Conservation (phyloP, 2,888 invertebrate species). For the Coenonympha glycerion region DNA sequence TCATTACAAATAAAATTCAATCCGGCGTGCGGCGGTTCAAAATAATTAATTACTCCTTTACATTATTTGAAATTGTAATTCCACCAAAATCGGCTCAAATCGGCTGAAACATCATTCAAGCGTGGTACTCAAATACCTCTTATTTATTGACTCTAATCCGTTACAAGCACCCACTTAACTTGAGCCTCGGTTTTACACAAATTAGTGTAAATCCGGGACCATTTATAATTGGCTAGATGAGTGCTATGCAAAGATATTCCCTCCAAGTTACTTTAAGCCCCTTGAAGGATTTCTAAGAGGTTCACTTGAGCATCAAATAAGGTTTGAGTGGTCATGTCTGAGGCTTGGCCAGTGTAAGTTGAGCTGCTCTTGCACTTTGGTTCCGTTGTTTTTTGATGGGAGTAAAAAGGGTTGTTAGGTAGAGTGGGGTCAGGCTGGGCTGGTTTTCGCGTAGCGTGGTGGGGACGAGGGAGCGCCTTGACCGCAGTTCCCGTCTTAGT, state of each 20-base stretch:
- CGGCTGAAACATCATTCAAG: conserved; percentile 52
- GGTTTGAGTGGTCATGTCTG: conserved; percentile 65
- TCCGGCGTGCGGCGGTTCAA: not conserved
- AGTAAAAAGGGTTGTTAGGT: conserved; percentile 36
- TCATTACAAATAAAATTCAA: conserved; percentile 1
- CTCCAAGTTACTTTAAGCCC: conserved; percentile 29
- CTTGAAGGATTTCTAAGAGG: conserved; percentile 30
- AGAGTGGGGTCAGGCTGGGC: conserved; percentile 31
- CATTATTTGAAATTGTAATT: conserved; percentile 40
- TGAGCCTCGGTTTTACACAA: conserved; percentile 13
- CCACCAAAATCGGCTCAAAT: conserved; percentile 53
- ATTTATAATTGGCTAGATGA: conserved; percentile 26
- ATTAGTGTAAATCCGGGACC: conserved; percentile 15
- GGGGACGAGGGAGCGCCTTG: conserved; percentile 50
- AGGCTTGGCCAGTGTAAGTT: conserved; percentile 40
- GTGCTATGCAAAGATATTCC: conserved; percentile 28
- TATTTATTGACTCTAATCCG: conserved; percentile 67
- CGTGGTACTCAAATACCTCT: conserved; percentile 54
- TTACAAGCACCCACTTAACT: conserved; percentile 31
- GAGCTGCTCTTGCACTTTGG: conserved; percentile 38
- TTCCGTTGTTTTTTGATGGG: conserved; percentile 46
- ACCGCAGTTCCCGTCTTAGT: conserved; percentile 52
- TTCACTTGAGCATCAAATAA: conserved; percentile 51
- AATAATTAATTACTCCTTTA: conserved; percentile 15
- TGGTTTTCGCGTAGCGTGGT: conserved; percentile 48